A percentile compares a stretch with the other conserved stretches of the same genome.
Evolutionary conservation across 1,140 invertebrate species (phyloP).

Genomic region (Drosophila nebulosa): DNA sequence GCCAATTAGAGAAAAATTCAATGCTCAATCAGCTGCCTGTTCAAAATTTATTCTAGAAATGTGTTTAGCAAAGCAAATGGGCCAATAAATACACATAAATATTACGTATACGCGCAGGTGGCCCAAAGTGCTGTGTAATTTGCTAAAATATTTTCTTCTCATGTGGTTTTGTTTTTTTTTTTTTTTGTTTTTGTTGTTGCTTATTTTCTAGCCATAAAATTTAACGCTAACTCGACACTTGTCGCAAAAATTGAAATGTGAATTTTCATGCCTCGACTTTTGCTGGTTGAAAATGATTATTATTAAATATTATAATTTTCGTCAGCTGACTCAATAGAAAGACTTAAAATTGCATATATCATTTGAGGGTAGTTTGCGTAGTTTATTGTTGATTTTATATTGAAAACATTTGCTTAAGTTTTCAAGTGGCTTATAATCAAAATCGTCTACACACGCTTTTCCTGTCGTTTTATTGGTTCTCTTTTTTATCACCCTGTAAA

Average conservation of each 20-base stretch:
- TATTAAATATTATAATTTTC: background rate
- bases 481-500: background rate
- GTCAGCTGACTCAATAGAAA: background rate
- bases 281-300: constrained; percentile 12
- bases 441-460: constrained; percentile 25
- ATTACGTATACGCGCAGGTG: constrained; percentile 79
- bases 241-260: constrained; percentile 28
- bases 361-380: background rate
- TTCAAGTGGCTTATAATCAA: constrained; percentile 46
- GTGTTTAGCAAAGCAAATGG: constrained; percentile 51
- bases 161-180: constrained; percentile 23
- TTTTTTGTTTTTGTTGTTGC: constrained; percentile 19
- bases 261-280: constrained; percentile 17
- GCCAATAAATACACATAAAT: constrained; percentile 61
- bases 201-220: constrained; percentile 49
- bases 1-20: constrained; percentile 45
- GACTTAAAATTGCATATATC: constrained; percentile 1
- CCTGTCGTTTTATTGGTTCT: constrained; percentile 29
- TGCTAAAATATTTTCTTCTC: constrained; percentile 51
- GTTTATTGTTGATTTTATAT: constrained; percentile 5
- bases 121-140: constrained; percentile 55
- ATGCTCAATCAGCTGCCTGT: background rate
- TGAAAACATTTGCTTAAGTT: constrained; percentile 6
- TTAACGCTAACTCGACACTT: constrained; percentile 71
- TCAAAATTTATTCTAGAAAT: constrained; percentile 14